phyloP scores from a whole-genome alignment of 2,888 invertebrate genomes.

The Sinodicranocentrus sp. region DNA sequence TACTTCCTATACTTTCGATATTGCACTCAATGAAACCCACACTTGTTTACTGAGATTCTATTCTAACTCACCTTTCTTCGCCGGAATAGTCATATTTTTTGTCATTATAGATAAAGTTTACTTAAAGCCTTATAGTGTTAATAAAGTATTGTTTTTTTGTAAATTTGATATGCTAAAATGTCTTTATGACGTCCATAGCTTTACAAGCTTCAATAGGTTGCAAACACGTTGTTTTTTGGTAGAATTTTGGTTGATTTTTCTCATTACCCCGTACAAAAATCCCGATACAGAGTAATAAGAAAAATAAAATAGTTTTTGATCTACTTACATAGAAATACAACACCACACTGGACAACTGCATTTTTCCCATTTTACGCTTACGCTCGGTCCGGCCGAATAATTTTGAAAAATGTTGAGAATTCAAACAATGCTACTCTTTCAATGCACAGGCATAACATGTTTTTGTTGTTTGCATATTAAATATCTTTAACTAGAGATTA shows the following conservation, averaged over 20 bases:
- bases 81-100: too few species aligned
- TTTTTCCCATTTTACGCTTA: constrained; percentile 24
- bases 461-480: background rate
- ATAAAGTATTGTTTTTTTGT: constrained; percentile 33
- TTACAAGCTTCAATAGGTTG: constrained; percentile 31
- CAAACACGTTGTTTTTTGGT: background rate
- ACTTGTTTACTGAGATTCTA: background rate
- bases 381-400: constrained; percentile 65
- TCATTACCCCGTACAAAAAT: background rate
- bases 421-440: background rate
- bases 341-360: constrained; percentile 40
- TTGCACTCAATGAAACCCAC: constrained; percentile 13
- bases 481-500: too few species aligned
- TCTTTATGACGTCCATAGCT: constrained; percentile 67
- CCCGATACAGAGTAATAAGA: background rate
- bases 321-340: constrained; percentile 3
- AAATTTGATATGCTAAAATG: constrained; percentile 67
- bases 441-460: constrained; percentile 19
- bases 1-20: background rate
- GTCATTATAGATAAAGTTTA: background rate
- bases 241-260: background rate
- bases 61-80: too few species aligned
- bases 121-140: constrained; percentile 43
- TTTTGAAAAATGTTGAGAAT: constrained; percentile 22
- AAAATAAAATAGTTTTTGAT: too few species aligned